Evolutionary conservation across 53 echinoderm and acorn worm genomes (phyloP).

Genomic region (Astropecten irregularis): DNA sequence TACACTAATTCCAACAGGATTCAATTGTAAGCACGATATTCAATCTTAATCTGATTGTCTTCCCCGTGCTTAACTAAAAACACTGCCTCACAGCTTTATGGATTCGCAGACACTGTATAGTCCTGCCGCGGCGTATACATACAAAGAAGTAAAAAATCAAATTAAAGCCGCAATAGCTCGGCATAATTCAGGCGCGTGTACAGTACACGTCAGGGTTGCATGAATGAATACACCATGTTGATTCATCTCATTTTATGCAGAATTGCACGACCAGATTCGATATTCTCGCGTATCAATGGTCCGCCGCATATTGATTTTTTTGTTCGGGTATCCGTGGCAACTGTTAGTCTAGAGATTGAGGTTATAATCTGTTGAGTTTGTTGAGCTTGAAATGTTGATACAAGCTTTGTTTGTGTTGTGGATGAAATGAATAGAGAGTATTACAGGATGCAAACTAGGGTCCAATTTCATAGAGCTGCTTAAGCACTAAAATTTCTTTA

Average conservation of each 20-base stretch:
- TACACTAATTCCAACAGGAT: not conserved
- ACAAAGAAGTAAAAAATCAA: conserved; percentile 16
- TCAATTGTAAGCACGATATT: not conserved
- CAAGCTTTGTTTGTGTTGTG: too few species aligned
- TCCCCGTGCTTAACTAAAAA: not conserved
- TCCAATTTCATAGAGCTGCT: too few species aligned
- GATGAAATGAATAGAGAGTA: too few species aligned
- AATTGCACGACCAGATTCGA: not conserved
- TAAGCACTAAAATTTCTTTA: too few species aligned
- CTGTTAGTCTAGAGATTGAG: too few species aligned
- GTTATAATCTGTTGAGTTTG: too few species aligned
- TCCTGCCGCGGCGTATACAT: not conserved
- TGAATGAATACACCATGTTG: conserved; percentile 17
- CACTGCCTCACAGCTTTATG: not conserved
- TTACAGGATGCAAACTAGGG: too few species aligned
- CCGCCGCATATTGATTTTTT: conserved; percentile 29
- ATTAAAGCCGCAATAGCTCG: conserved; percentile 4
- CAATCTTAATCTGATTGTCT: not conserved
- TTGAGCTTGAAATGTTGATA: too few species aligned
- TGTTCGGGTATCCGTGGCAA: too few species aligned
- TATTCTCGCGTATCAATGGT: conserved; percentile 22
- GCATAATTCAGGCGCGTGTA: conserved; percentile 35
- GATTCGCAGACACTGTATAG: not conserved
- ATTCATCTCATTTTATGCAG: conserved; percentile 30
- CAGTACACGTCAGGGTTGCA: not conserved